phyloP scores from a whole-genome alignment of 1,140 invertebrate species.

The Dolichoris vasculosae region DNA sequence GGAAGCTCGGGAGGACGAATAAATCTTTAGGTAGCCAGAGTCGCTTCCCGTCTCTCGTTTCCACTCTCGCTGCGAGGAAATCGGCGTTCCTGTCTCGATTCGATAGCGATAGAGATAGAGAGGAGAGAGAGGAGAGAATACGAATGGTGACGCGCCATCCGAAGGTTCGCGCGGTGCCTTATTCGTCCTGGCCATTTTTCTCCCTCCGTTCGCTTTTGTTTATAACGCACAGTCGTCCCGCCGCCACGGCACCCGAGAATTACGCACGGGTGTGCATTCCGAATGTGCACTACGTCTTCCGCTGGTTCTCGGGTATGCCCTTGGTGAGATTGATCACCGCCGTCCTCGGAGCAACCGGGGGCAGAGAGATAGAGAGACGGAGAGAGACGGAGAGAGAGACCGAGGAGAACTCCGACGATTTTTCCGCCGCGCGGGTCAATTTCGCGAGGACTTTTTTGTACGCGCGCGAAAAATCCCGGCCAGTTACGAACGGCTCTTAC shows the following conservation, averaged over 20 bases:
- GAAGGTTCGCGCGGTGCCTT: constrained; percentile 61
- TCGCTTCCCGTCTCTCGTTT: neutral
- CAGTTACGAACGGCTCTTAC: neutral
- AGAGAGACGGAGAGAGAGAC: constrained; percentile 49
- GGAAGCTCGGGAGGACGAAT: no score
- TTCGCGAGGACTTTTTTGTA: neutral
- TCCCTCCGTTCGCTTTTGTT: constrained; percentile 57
- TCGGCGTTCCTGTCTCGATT: neutral
- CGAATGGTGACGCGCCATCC: constrained; percentile 47
- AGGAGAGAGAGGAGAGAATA: constrained; percentile 11
- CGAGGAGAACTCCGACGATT: neutral
- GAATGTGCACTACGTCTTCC: constrained; percentile 64
- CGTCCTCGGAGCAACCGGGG: constrained; percentile 63
- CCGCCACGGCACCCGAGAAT: constrained; percentile 56
- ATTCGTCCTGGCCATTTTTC: constrained; percentile 59
- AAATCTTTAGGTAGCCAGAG: no score
- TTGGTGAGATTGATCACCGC: constrained; percentile 72
- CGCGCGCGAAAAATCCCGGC: neutral
- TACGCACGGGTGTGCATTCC: constrained; percentile 66
- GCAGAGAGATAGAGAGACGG: constrained; percentile 58
- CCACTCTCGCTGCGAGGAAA: no score
- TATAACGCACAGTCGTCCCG: constrained; percentile 52
- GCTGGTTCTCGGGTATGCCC: constrained; percentile 57
- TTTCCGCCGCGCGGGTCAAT: neutral
- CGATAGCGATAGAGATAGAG: neutral